phyloP scores from a whole-genome alignment of 30 jellyfish, hydroid and myxozoan species.

The Sanderia malayensis region DNA sequence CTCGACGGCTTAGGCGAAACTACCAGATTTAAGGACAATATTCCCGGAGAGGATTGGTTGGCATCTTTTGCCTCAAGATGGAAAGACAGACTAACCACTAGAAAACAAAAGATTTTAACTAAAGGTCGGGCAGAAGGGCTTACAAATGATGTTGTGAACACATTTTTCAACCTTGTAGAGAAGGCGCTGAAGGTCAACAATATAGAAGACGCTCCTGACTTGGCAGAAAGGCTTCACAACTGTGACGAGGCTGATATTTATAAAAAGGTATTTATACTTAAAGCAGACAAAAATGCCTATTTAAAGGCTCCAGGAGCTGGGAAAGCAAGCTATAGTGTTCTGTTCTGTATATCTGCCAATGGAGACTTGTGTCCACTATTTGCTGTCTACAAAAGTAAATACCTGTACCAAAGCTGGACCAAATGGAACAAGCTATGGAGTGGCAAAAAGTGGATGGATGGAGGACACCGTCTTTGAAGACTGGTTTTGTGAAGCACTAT shows the following conservation, averaged over 20 bases:
- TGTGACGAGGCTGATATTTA: not conserved
- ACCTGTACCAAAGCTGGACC: constrained; percentile 16
- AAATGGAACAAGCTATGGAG: not conserved
- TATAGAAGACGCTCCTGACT: not conserved
- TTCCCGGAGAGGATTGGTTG: constrained; percentile 64
- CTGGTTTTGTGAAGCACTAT: constrained; percentile 21
- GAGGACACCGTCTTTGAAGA: constrained; percentile 21
- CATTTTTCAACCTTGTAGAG: constrained; percentile 10
- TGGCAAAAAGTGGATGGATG: constrained; percentile 24
- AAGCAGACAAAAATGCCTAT: constrained; percentile 8
- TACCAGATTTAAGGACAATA: constrained; percentile 40
- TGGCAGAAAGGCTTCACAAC: constrained; percentile 5
- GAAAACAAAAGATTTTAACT: not conserved
- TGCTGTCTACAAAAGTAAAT: constrained; percentile 9
- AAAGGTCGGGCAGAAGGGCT: constrained; percentile 21
- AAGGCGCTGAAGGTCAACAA: not conserved
- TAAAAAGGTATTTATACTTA: constrained; percentile 1
- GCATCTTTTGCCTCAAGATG: constrained; percentile 29
- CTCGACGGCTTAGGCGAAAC: constrained; percentile 17
- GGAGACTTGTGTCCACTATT: constrained; percentile 3
- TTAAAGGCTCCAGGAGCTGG: constrained; percentile 32
- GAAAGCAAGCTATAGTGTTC: constrained; percentile 25
- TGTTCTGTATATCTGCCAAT: constrained; percentile 20
- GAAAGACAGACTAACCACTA: constrained; percentile 23
- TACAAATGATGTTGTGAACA: constrained; percentile 3